Conservation (phyloP, 2,113 vertebrate genomes). For the Forbesichthys agassizii region DNA sequence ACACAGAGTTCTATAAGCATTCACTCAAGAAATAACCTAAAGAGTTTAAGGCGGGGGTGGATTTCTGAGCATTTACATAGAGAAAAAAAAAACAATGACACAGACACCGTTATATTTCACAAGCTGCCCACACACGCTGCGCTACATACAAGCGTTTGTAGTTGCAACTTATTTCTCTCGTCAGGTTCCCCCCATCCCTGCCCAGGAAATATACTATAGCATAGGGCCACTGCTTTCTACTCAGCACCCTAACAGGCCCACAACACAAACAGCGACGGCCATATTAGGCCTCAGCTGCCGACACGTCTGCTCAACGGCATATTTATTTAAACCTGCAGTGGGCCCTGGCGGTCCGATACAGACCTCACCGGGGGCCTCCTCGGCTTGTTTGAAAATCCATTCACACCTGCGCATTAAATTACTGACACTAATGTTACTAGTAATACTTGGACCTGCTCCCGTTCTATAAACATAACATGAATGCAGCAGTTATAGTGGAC, state of each 20-base stretch:
- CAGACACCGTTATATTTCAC: slow-evolving; percentile 8
- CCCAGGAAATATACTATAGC: slow-evolving; percentile 45
- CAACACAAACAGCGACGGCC: slow-evolving; percentile 65
- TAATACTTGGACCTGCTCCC: slow-evolving; percentile 73
- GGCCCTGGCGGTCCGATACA: slow-evolving; percentile 46
- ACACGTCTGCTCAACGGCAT: slow-evolving; percentile 68
- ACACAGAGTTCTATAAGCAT: slow-evolving; percentile 8
- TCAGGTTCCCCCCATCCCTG: slow-evolving; percentile 23
- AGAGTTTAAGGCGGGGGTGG: not conserved
- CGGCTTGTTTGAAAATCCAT: slow-evolving; percentile 78
- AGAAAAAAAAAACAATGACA: slow-evolving; percentile 14
- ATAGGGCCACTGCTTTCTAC: slow-evolving; percentile 38
- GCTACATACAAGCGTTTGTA: slow-evolving; percentile 13
- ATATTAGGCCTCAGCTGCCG: slow-evolving; percentile 59
- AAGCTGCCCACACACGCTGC: slow-evolving; percentile 23
- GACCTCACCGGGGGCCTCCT: slow-evolving; percentile 65
- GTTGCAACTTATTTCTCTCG: slow-evolving; percentile 19
- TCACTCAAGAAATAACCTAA: not conserved
- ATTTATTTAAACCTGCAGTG: slow-evolving; percentile 75
- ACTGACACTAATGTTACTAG: slow-evolving; percentile 78
- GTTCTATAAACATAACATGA: slow-evolving; percentile 53
- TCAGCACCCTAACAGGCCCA: slow-evolving; percentile 54
- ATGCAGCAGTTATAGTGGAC: slow-evolving; percentile 41
- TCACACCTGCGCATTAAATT: slow-evolving; percentile 82
- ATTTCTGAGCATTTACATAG: not conserved